A percentile compares a stretch with the other conserved stretches of the same genome.
Conservation (phyloP, 2,113 vertebrate genomes). For the Recurvirostra avosetta region DNA sequence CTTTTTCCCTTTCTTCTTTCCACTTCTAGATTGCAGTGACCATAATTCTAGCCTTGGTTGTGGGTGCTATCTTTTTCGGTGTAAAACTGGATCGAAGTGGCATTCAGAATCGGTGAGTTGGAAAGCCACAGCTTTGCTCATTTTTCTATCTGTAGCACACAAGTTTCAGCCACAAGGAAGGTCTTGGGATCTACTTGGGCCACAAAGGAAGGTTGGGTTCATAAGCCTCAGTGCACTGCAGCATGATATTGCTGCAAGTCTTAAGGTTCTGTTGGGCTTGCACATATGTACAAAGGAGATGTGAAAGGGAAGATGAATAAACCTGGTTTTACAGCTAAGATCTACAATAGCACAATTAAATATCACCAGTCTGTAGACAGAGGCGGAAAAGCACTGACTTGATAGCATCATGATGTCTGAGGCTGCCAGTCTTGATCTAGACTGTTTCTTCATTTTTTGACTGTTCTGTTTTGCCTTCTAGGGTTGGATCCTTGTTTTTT, state of each 20-base stretch:
- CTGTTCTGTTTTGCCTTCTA: conserved; percentile 16
- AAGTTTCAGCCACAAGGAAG: not conserved
- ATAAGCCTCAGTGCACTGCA: not conserved
- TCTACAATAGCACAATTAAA: not conserved
- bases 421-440: not conserved
- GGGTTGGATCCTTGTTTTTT: conserved; percentile 71
- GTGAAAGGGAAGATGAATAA: not conserved
- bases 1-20: not conserved
- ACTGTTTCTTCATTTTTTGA: not conserved
- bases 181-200: not conserved
- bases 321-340: not conserved
- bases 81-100: conserved; percentile 56
- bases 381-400: not conserved
- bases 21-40: conserved; percentile 56
- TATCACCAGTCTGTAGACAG: not conserved
- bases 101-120: conserved; percentile 67
- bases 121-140: not conserved
- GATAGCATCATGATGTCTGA: not conserved
- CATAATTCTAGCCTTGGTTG: conserved; percentile 32
- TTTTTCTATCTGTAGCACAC: not conserved
- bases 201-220: not conserved
- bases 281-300: not conserved
- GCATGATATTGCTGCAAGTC: not conserved
- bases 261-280: not conserved
- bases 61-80: conserved; percentile 68